These are phyloP conservation scores for Mormyrus iriodes DNA, from an alignment of 2,113 vertebrate species.

Conservation along the genomic window DNA sequence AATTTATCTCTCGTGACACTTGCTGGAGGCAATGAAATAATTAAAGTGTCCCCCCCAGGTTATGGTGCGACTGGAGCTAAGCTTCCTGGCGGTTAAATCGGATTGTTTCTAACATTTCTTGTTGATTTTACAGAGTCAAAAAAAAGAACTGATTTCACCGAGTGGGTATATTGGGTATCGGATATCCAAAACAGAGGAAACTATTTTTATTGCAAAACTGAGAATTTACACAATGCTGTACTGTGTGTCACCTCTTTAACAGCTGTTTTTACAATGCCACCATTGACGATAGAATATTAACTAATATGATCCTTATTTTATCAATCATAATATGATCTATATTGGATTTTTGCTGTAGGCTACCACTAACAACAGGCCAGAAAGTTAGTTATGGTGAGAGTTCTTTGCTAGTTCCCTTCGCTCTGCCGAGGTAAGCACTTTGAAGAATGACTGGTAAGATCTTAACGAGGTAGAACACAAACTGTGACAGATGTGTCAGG, in stretches of 20 bases:
- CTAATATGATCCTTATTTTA: background rate
- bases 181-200: background rate
- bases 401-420: background rate
- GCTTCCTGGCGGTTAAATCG: background rate
- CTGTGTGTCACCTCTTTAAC: background rate
- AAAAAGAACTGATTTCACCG: background rate
- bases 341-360: background rate
- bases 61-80: background rate
- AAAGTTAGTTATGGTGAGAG: background rate
- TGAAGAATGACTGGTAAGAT: background rate
- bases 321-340: background rate
- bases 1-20: constrained; percentile 8
- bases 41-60: background rate
- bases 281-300: background rate
- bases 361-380: background rate
- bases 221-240: background rate
- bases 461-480: background rate
- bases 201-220: background rate
- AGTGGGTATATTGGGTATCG: too few species aligned
- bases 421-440: background rate
- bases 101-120: background rate
- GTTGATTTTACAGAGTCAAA: background rate
- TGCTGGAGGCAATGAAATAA: constrained; percentile 14
- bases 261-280: background rate
- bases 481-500: background rate